Evolutionary conservation across 2,113 vertebrate genomes (phyloP), one percentile per base, ranked within the genome.

Genomic region (Sorex fumeus): DNA sequence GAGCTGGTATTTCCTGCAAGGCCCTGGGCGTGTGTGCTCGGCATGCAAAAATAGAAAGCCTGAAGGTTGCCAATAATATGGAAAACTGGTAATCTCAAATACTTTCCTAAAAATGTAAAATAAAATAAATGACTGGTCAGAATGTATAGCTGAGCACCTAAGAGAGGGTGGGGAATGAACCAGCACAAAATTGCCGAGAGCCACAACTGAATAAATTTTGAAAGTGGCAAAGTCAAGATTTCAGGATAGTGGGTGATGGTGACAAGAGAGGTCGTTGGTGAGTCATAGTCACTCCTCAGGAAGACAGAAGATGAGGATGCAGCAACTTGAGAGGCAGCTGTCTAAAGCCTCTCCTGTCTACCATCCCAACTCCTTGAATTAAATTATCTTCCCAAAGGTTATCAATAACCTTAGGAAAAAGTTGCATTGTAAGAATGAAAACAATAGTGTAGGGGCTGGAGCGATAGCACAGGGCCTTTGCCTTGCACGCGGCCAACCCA

Each of bases 81-180:
- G 34, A 82, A 67, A 57, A 3, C 4, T 84, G 32, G 45, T 36
- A 28, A 77, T 66, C 30, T 70, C 12, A 93, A 87, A 45, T 45
- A 30, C 57, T 79, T 74, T 16, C 40, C 32, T 23, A 66, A 91
- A 91, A 62, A 84, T 69, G 2, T 6, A 53, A 91, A 87, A 53
- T 28, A 91, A 90, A 88, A 66, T 28, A 88, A 92, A 88, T 6
- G 15, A 82, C 16, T 47, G 7, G 11, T 74, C 13, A 85, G 81
- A 86, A 72, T 36, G 19, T 2, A 50, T 21, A 69, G 18, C 8
- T 47, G 71, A 77, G 8, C 7, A 32, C 13, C 57, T 60, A 72
- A 66, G n/a, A 91, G 57, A 30, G 7, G 40, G 76, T 84, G 27
- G 11, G 27, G 77, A 90, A 90, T 88, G 8, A 47, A 91, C 25